Percentiles rank a stretch among this genome's conserved stretches.
These are phyloP conservation scores for Rhinichthys klamathensis DNA, from an alignment of 2,113 vertebrate species.

Conservation along the genomic window DNA sequence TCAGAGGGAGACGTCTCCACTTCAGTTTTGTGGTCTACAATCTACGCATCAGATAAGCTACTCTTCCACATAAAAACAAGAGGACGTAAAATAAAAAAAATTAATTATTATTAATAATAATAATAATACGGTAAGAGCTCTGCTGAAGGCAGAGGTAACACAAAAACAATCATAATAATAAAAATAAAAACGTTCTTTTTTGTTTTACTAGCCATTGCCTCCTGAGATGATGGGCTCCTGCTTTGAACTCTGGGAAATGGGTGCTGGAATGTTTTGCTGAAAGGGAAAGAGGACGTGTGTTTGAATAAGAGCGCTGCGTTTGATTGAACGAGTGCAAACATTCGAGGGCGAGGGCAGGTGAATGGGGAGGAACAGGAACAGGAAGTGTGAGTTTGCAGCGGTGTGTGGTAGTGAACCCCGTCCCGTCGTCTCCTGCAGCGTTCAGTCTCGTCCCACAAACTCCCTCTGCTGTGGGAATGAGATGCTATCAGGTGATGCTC, in stretches of 20 bases:
- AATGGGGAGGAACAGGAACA: slow-evolving; percentile 61
- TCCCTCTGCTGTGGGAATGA: slow-evolving; percentile 51
- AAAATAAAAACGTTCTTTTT: slow-evolving; percentile 73
- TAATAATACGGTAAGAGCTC: slow-evolving; percentile 62
- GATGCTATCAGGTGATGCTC: slow-evolving; percentile 90
- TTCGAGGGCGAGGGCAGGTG: slow-evolving; percentile 29
- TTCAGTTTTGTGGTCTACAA: slow-evolving; percentile 57
- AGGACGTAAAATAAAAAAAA: slow-evolving; percentile 58
- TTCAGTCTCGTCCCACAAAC: slow-evolving; percentile 60
- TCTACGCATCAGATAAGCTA: slow-evolving; percentile 46
- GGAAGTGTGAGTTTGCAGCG: slow-evolving; percentile 58
- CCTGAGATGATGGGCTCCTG: slow-evolving; percentile 84
- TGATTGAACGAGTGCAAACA: slow-evolving; percentile 38
- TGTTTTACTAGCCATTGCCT: slow-evolving; percentile 84
- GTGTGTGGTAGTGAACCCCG: slow-evolving; percentile 63
- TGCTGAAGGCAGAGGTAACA: slow-evolving; percentile 76
- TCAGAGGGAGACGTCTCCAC: slow-evolving; percentile 56
- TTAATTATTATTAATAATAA: slow-evolving; percentile 52
- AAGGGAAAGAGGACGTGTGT: slow-evolving; percentile 14
- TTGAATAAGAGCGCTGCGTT: slow-evolving; percentile 19
- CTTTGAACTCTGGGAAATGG: slow-evolving; percentile 61
- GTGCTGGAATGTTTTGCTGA: slow-evolving; percentile 66
- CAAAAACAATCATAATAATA: slow-evolving; percentile 60
- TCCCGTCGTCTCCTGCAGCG: slow-evolving; percentile 59
- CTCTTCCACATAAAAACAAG: slow-evolving; percentile 50